phyloP scores from a whole-genome alignment of 2,888 invertebrate genomes.

The Pterostichus madidus region DNA sequence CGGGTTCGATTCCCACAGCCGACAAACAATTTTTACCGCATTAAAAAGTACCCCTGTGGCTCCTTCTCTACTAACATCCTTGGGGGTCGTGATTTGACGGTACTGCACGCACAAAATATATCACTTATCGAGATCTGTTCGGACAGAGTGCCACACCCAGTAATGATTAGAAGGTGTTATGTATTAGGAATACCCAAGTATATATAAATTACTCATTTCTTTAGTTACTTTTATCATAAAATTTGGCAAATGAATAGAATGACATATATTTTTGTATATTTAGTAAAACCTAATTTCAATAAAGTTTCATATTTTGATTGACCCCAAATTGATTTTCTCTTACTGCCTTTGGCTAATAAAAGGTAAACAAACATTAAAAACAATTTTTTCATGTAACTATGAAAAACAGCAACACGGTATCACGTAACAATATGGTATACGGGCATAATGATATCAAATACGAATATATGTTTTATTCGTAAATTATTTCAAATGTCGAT shows the following conservation, averaged over 20 bases:
- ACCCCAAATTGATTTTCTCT: constrained; percentile 12
- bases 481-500: background rate
- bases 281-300: constrained; percentile 18
- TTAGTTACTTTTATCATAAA: too few species aligned
- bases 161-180: too few species aligned
- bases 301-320: constrained; percentile 1
- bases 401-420: background rate
- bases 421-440: constrained; percentile 12
- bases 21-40: too few species aligned
- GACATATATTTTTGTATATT: constrained; percentile 5
- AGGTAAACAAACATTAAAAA: constrained; percentile 6
- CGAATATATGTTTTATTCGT: constrained; percentile 10
- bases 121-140: too few species aligned
- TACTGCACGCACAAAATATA: too few species aligned
- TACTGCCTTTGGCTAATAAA: constrained; percentile 20
- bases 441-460: constrained; percentile 1
- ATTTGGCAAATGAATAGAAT: constrained; percentile 6
- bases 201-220: too few species aligned
- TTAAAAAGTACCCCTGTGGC: too few species aligned
- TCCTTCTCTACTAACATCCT: too few species aligned
- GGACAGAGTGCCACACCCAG: too few species aligned
- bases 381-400: background rate
- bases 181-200: too few species aligned
- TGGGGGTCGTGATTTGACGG: too few species aligned
- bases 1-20: too few species aligned